These are phyloP conservation scores for Protosalanx chinensis DNA, from an alignment of 2,797 vertebrate genomes.

Conservation along the genomic window DNA sequence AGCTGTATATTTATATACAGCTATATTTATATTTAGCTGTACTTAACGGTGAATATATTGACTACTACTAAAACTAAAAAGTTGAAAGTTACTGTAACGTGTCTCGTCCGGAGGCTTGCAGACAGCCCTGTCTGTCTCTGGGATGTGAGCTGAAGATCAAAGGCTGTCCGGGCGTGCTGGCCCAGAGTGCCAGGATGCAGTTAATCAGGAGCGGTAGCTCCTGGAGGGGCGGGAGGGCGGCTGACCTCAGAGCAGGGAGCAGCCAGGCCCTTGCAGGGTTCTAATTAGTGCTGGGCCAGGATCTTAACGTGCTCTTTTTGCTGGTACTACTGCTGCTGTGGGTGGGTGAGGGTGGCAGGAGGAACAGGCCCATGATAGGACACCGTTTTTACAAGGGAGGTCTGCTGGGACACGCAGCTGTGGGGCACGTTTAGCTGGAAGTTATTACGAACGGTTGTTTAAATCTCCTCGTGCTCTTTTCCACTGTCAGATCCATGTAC, in stretches of 20 bases:
- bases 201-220: slow-evolving; percentile 17
- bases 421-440: too few relatives aligned
- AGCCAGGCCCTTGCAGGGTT: neutral
- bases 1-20: too few relatives aligned
- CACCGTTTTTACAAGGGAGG: too few relatives aligned
- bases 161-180: neutral
- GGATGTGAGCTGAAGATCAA: slow-evolving; percentile 15
- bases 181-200: slow-evolving; percentile 16
- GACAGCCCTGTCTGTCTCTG: neutral
- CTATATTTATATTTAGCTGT: too few relatives aligned
- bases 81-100: neutral
- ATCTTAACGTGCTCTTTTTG: slow-evolving; percentile 6
- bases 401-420: too few relatives aligned
- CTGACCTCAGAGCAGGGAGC: slow-evolving; percentile 3
- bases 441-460: too few relatives aligned
- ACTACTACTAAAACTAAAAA: too few relatives aligned
- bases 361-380: too few relatives aligned
- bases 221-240: slow-evolving; percentile 9
- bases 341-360: slow-evolving; percentile 27
- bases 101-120: neutral
- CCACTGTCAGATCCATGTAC: too few relatives aligned
- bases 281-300: slow-evolving; percentile 19
- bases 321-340: slow-evolving; percentile 62
- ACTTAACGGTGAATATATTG: too few relatives aligned
- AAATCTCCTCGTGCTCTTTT: too few relatives aligned